These are phyloP conservation scores for Eurystomus gularis DNA, from an alignment of 2,113 vertebrate genomes.

Conservation along the genomic window DNA sequence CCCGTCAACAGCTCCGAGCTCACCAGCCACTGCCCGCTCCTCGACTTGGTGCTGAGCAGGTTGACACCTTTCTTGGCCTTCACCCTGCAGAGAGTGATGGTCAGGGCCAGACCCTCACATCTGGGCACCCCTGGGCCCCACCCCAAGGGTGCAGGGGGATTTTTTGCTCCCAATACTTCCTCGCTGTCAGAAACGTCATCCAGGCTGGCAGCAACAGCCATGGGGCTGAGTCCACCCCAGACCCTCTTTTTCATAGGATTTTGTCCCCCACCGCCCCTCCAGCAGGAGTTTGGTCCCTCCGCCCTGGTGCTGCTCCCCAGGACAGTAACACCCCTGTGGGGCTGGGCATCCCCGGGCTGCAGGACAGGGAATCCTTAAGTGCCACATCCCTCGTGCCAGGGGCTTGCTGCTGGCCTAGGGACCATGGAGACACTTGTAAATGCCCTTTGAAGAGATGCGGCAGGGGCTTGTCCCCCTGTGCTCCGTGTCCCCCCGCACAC, in stretches of 20 bases:
- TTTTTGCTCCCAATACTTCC: not conserved
- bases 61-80: slow-evolving; percentile 98
- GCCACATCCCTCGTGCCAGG: accelerated
- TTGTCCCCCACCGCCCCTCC: accelerated
- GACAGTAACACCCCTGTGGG: not conserved
- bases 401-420: not conserved
- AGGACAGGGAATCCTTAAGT: not conserved
- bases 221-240: not conserved
- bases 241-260: not conserved
- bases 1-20: slow-evolving; percentile 90
- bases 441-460: not conserved
- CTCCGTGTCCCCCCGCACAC: accelerated
- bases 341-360: accelerated
- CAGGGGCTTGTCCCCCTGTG: not conserved
- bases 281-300: not conserved
- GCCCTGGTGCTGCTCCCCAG: not conserved
- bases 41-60: slow-evolving; percentile 87
- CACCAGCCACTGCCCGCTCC: slow-evolving; percentile 90
- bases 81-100: slow-evolving; percentile 76
- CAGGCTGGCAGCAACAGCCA: not conserved
- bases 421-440: not conserved
- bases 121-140: accelerated
- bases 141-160: not conserved
- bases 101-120: not conserved
- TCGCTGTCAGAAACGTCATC: not conserved